phyloP scores from a whole-genome alignment of 2,888 invertebrate species.

The Chymomyza caudatula region DNA sequence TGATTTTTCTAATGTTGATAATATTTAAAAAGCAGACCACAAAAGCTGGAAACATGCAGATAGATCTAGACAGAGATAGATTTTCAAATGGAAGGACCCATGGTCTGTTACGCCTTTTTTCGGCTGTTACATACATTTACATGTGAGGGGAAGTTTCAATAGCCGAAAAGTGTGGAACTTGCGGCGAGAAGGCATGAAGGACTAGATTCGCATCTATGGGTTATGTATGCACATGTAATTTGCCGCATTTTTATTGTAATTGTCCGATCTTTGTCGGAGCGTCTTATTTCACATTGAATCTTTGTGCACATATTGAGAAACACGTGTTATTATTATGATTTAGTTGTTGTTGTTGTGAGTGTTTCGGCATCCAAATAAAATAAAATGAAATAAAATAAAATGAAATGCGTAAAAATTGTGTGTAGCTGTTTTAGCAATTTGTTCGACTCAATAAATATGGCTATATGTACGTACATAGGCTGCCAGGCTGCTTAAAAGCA shows the following conservation, averaged over 20 bases:
- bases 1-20: too few relatives aligned
- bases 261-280: not conserved
- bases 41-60: too few relatives aligned
- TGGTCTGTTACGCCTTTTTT: too few relatives aligned
- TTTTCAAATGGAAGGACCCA: too few relatives aligned
- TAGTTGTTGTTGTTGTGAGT: not conserved
- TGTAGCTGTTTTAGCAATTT: constrained; percentile 30
- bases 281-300: not conserved
- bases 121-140: too few relatives aligned
- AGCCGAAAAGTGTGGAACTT: too few relatives aligned
- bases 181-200: too few relatives aligned
- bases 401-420: constrained; percentile 33
- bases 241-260: not conserved
- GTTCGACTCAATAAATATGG: constrained; percentile 44
- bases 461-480: constrained; percentile 9
- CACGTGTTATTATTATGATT: not conserved
- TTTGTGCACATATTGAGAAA: not conserved
- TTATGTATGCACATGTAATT: not conserved
- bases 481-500: not conserved
- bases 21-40: too few relatives aligned
- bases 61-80: too few relatives aligned
- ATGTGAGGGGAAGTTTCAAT: too few relatives aligned
- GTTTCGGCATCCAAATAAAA: not conserved
- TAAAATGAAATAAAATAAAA: not conserved
- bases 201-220: too few relatives aligned